These are phyloP conservation scores for Hylaea fasciaria DNA, from an alignment of 2,888 invertebrate genomes.

Conservation along the genomic window DNA sequence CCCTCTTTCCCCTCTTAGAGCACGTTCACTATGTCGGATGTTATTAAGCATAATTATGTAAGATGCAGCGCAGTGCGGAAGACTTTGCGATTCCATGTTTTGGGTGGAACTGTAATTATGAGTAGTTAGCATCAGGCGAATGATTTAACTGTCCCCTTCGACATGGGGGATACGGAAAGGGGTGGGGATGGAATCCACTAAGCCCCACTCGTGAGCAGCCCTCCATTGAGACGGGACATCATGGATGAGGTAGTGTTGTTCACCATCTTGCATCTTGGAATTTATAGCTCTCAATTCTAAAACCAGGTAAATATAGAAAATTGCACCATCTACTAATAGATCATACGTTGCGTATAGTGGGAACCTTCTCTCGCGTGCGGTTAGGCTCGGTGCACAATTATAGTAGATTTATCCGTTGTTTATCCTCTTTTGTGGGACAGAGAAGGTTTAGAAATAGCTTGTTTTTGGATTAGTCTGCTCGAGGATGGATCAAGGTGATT, in stretches of 20 bases:
- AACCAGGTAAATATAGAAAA: too few species aligned
- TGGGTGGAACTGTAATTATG: neutral
- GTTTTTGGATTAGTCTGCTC: conserved; percentile 8
- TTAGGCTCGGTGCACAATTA: conserved; percentile 42
- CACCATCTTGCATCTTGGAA: too few species aligned
- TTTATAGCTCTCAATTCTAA: too few species aligned
- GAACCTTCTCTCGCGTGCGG: conserved; percentile 16
- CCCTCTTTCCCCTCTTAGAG: conserved; percentile 4
- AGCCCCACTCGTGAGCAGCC: too few species aligned
- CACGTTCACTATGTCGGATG: conserved; percentile 3
- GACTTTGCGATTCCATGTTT: neutral
- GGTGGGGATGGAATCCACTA: too few species aligned
- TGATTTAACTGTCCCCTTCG: too few species aligned
- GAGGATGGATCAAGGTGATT: neutral
- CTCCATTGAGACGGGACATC: too few species aligned
- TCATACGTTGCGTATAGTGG: conserved; percentile 1
- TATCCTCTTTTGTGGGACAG: conserved; percentile 25
- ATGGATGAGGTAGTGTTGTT: too few species aligned
- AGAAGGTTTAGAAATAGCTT: conserved; percentile 27
- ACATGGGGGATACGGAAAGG: too few species aligned
- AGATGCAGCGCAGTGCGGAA: too few species aligned
- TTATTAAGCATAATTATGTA: neutral
- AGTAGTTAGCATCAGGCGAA: too few species aligned
- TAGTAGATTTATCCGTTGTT: conserved; percentile 34
- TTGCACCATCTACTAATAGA: neutral